Evolutionary conservation across 2,113 vertebrate species (phyloP), one percentile per base, ranked within the genome.

Genomic region (Hymenochirus boettgeri): DNA sequence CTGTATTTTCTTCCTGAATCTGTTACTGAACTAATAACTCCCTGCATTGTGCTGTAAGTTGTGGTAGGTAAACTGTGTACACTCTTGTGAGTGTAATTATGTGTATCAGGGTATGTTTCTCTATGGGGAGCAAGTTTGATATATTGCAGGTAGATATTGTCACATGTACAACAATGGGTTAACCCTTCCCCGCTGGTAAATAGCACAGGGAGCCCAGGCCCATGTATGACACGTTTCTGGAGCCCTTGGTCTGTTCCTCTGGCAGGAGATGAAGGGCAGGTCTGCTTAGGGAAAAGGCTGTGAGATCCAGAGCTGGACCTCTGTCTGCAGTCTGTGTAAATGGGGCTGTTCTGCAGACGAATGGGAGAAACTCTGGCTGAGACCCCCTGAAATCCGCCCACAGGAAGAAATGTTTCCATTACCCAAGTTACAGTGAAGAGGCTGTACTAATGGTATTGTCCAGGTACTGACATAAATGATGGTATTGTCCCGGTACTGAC

Each of bases 371-470:
- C 13, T 27, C 27, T 69, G 56, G 57, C 45, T 24, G 6, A 21
- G 15, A 19, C 52, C 47, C 57, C 22, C 47, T 39, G 48, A 39
- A 42, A 60, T 53, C 65, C 47, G 56, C 56, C 47, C 45, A 31
- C 57, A 69, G 65, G n/a, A 53, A 53, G 25, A 57, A 45, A 11
- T 29, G 3, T 69, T 69, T 69, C 65, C 57, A 69, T 69, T 60
- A 53, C 57, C 12, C 58, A 12, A 10, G 5, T 13, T 53, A 35
- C 35, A 31, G 31, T 7, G 27, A 31, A 57, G 24, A 3, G 3
- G 19, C 51, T 46, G 62, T 56, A 39, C 62, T n/a, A 19, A 23
- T 33, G 39, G 39, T n/a, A 42, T 42, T 42, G 17, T 42, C 39
- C n/a, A 17, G 39, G n/a, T 15, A 42, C 39, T n/a, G 39, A 42